These are phyloP conservation scores for Lindbergichthys nudifrons DNA, from an alignment of 2,797 vertebrate genomes.

Conservation along the genomic window DNA sequence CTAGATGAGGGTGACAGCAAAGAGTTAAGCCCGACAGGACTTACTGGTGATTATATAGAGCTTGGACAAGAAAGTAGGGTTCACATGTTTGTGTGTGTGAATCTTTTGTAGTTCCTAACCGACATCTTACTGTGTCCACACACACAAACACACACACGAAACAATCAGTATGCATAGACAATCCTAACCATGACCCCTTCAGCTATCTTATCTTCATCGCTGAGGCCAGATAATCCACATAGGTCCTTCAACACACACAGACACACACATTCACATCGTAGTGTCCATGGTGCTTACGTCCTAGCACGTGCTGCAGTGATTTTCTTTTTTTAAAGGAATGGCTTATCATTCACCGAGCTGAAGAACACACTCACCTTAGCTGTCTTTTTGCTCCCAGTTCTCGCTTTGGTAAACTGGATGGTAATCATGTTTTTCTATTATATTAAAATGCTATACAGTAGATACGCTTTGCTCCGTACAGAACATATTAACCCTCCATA, in stretches of 20 bases:
- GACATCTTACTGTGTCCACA: conserved; percentile 34
- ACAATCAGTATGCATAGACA: conserved; percentile 72
- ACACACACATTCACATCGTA: conserved; percentile 11
- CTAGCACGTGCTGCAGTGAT: conserved; percentile 30
- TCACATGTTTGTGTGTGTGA: conserved; percentile 16
- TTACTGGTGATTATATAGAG: conserved; percentile 54
- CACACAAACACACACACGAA: neutral
- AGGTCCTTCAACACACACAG: conserved; percentile 61
- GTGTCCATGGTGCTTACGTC: conserved; percentile 2
- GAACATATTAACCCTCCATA: neutral
- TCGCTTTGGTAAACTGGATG: conserved; percentile 30
- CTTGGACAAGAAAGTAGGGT: conserved; percentile 26
- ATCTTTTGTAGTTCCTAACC: conserved; percentile 29
- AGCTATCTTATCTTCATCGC: conserved; percentile 79
- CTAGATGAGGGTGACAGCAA: conserved; percentile 52
- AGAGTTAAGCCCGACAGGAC: conserved; percentile 57
- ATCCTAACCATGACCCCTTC: conserved; percentile 60
- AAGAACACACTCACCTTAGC: conserved; percentile 64
- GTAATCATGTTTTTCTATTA: conserved; percentile 39
- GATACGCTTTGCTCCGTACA: neutral
- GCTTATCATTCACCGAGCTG: conserved; percentile 58
- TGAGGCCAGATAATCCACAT: conserved; percentile 70
- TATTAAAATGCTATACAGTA: conserved; percentile 22
- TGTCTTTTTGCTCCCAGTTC: conserved; percentile 15
- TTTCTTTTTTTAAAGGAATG: conserved; percentile 35